Conservation (phyloP, 1,140 invertebrate species). For the Danaus melanippus region DNA sequence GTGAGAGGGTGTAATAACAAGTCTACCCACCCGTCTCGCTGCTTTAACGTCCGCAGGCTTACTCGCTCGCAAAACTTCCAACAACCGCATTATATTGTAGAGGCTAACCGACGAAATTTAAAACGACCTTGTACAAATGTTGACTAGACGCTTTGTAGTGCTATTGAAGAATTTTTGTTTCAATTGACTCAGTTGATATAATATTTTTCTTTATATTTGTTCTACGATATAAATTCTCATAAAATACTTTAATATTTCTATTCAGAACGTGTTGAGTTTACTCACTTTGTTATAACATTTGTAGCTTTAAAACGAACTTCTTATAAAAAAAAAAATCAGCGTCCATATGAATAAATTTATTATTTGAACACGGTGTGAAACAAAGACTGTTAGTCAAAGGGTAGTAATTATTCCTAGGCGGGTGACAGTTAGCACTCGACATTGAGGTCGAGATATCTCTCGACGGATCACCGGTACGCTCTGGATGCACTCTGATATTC, state of each 20-base stretch:
- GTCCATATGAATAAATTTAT: not conserved
- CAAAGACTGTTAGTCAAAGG: conserved; percentile 57
- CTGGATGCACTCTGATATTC: conserved; percentile 66
- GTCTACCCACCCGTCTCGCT: conserved; percentile 36
- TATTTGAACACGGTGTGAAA: conserved; percentile 30
- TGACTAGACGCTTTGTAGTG: not conserved
- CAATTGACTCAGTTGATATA: no score
- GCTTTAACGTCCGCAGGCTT: conserved; percentile 47
- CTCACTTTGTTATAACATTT: no score
- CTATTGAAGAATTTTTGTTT: no score
- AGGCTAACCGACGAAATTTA: conserved; percentile 45
- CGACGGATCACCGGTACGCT: conserved; percentile 64
- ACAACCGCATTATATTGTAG: conserved; percentile 57
- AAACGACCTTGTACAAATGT: conserved; percentile 13
- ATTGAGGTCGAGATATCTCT: conserved; percentile 65
- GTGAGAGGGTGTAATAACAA: conserved; percentile 69
- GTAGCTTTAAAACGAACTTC: no score
- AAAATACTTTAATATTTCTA: no score
- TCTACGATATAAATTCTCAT: no score
- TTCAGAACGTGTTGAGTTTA: no score
- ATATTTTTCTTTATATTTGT: no score
- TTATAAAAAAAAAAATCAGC: no score
- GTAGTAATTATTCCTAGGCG: conserved; percentile 60
- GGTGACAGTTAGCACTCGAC: conserved; percentile 58
- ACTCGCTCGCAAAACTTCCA: conserved; percentile 53